Evolutionary conservation across 2,888 invertebrate species (phyloP).

Genomic region (Philereme vetulata): DNA sequence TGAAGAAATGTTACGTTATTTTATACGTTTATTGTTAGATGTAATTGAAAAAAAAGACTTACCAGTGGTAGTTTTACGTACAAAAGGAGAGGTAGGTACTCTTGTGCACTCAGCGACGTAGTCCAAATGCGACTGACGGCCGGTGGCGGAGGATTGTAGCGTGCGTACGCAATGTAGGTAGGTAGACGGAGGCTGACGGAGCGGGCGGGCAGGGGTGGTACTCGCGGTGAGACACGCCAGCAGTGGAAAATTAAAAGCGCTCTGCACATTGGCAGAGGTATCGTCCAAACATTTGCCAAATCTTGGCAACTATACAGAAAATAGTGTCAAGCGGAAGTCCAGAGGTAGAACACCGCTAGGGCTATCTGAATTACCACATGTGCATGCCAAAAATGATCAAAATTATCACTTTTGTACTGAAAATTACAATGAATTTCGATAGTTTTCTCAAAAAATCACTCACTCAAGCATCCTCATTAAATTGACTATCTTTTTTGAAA

Average conservation of each 20-base stretch:
- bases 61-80: constrained; percentile 63
- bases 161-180: constrained; percentile 21
- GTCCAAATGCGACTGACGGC: constrained; percentile 65
- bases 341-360: too few species aligned
- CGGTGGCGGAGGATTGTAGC: constrained; percentile 23
- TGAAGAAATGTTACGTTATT: not conserved
- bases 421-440: too few species aligned
- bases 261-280: too few species aligned
- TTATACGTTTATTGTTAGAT: not conserved
- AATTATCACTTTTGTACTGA: too few species aligned
- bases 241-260: constrained; percentile 42
- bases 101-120: constrained; percentile 62
- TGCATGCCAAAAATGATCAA: too few species aligned
- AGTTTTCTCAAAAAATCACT: too few species aligned
- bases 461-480: too few species aligned
- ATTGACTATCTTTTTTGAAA: too few species aligned
- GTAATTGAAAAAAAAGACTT: constrained; percentile 49
- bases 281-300: not conserved
- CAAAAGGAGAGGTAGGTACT: constrained; percentile 38
- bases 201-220: constrained; percentile 51
- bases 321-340: too few species aligned
- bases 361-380: too few species aligned
- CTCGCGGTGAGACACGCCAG: constrained; percentile 44
- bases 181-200: constrained; percentile 22
- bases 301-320: too few species aligned